These are phyloP conservation scores for Lycaon pictus DNA, from an alignment of 2,113 vertebrate species.

Conservation along the genomic window DNA sequence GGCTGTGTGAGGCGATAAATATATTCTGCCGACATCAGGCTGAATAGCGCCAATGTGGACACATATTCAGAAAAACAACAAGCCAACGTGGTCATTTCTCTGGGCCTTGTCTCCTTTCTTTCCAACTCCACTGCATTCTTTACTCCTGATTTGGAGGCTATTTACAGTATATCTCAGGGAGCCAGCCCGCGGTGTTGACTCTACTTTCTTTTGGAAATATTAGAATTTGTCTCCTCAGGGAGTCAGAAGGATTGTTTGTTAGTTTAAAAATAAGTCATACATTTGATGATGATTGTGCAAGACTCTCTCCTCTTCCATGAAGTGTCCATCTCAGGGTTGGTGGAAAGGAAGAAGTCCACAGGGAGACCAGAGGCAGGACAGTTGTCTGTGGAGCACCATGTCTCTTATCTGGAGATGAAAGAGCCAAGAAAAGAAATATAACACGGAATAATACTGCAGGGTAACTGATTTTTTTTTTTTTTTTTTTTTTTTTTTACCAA, in stretches of 20 bases:
- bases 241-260: constrained; percentile 63
- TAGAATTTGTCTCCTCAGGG: constrained; percentile 24
- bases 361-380: neutral
- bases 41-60: constrained; percentile 27
- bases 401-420: constrained; percentile 37
- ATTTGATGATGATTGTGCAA: constrained; percentile 68
- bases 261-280: constrained; percentile 69
- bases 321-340: neutral
- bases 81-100: constrained; percentile 43
- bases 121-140: constrained; percentile 51
- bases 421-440: neutral
- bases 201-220: constrained; percentile 56
- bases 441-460: neutral
- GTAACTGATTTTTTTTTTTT: neutral
- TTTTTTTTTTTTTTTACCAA: constrained; percentile 29
- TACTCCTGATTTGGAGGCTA: constrained; percentile 56
- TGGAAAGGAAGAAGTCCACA: neutral
- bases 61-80: constrained; percentile 45
- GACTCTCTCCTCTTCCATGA: constrained; percentile 47
- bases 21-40: constrained; percentile 45
- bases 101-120: constrained; percentile 18
- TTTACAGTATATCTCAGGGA: constrained; percentile 37
- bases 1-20: constrained; percentile 59
- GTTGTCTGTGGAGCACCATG: neutral
- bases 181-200: neutral